Base-by-base conservation (phyloP, 2,113 vertebrate species). In the Chauna torquata region DNA sequence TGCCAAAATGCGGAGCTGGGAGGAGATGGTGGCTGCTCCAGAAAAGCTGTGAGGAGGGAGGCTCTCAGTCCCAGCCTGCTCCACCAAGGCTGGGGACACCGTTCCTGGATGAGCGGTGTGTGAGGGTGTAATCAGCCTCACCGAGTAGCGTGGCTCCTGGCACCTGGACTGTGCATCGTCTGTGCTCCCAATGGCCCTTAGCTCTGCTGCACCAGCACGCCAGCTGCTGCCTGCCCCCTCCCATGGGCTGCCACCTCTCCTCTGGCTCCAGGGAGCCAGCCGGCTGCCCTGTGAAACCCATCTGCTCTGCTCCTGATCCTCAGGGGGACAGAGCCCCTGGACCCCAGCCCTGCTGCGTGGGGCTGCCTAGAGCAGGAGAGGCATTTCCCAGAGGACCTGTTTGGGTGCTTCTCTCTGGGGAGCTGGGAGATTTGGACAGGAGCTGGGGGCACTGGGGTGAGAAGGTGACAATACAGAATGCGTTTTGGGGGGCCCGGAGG, bases 321-420 rank as follows among this genome's bases (percentile, higher is more conserved):
- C 12, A 1, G 0, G 9, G 38, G 34, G 28, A 11, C 11, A 4
- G 34, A 55, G 30, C 23, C 16, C 4, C 11, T 30, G 11, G 2
- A 4, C 50, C 14, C 2, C 6, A 1, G 22, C n/a, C 15, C n/a
- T 18, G n/a, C 70, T 11, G 68, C 3, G 0, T 1, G 13, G 34
- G 64, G 11, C 34, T 49, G 59, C n/a, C 20, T 16, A 44, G 40
- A 32, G 64, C 64, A 44, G 42, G 64, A 23, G 40, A 9, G 30
- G 64, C 30, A 14, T 5, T 45, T 66, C 58, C 40, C 64, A 3
- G 9, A 11, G 70, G 42, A 22, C 14, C 6, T 8, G 12, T 24
- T 30, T 2, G 8, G 36, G 3, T 1, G 3, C 10, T 38, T 32
- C 49, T 18, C 10, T 16, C 7, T 2, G 3, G 19, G 57, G 16